Base-by-base conservation (phyloP, 2,888 invertebrate species). In the Agrotis exclamationis region DNA sequence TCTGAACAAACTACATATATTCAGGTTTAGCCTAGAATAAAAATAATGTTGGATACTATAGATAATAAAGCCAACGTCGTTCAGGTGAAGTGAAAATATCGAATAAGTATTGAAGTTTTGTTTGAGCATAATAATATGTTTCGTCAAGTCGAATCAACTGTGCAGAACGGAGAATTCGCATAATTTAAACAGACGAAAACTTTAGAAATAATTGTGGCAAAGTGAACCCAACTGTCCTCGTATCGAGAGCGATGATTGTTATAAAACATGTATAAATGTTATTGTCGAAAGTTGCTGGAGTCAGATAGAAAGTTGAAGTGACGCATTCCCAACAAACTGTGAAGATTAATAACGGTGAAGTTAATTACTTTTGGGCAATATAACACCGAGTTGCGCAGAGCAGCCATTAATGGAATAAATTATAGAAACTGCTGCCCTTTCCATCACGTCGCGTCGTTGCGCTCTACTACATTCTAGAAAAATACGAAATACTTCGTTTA, bases 341-440 rank as follows among this genome's bases (percentile, higher is more conserved):
- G 80, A 88, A 89, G 88, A 91, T 91, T 90, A 90, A 91, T 90
- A 87, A 88, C 84, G 86, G 85, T 85, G 74, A 79, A 86, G 88
- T 88, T 90, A 92, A 90, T 91, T 91, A 89, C 87, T 88, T 89
- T 89, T 85, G 80, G 81, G 85, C 84, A 84, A 86, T 88, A 89
- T 82, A 70, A 57, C 66, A 81, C 83, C 78, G 73, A 83, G 83
- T 73, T 77, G 72, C 76, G 67, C 66, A 77, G 70, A 82, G 68
- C 74, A 73, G 71, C 83, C 78, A 83, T 84, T 89, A 87, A 89
- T 89, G 88, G 88, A 90, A 89, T 90, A 90, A 89, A 89, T 90
- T 89, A 88, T 56, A 72, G 63, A 63, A 74, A 70, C 67, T 70
- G 51, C 56, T 64, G 58, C 45, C 60, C 48, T 66, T 79, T 63